Conservation (phyloP, 2,113 vertebrate species). For the Microcebus lehilahytsara region DNA sequence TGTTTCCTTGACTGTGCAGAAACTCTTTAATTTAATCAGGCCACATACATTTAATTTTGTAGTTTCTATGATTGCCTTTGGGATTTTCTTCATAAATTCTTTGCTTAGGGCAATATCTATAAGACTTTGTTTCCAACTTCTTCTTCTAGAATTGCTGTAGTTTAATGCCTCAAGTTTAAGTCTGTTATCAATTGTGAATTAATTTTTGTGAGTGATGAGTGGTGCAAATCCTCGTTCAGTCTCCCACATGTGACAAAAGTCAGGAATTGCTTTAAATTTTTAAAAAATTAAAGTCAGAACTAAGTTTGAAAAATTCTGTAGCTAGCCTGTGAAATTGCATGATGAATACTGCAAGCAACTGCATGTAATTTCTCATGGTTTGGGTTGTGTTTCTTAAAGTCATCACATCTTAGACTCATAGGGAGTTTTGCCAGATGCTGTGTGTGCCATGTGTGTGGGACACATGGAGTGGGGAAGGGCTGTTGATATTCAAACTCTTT, state of each 20-base stretch:
- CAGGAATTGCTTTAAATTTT: background rate
- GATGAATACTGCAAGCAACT: constrained; percentile 40
- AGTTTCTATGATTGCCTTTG: too few relatives aligned
- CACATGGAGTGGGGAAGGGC: background rate
- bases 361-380: constrained; percentile 16
- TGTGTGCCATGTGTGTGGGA: background rate
- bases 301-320: background rate
- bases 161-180: too few relatives aligned
- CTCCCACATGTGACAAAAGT: background rate
- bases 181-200: too few relatives aligned
- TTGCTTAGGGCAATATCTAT: too few relatives aligned
- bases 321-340: background rate
- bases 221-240: too few relatives aligned
- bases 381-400: background rate
- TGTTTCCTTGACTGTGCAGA: too few relatives aligned
- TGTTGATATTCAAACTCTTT: constrained; percentile 19
- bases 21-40: too few relatives aligned
- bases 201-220: too few relatives aligned
- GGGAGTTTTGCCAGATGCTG: background rate
- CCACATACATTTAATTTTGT: too few relatives aligned
- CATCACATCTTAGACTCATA: background rate
- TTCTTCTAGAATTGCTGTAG: too few relatives aligned
- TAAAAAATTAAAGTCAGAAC: background rate
- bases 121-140: too few relatives aligned
- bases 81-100: too few relatives aligned